Base-by-base conservation (phyloP, 2,797 vertebrate genomes). In the Malurus splendens region DNA sequence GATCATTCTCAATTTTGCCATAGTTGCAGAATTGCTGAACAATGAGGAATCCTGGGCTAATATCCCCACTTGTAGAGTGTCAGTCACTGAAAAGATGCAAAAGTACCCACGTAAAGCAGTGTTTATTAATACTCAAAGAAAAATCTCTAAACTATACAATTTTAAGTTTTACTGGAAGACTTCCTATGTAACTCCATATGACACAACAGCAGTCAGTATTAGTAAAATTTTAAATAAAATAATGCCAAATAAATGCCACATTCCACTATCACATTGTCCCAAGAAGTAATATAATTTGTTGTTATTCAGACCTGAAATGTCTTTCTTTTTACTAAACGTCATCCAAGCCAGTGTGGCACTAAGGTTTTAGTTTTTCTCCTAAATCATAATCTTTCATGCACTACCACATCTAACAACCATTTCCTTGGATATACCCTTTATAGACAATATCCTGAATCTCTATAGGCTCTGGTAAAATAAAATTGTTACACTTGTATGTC, bases 21-120 rank as follows among this genome's bases (percentile, higher is more conserved):
- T 38, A 12, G 27, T 54, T 1, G 1, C 17, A 44, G 25, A 15
- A 36, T 19, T 0, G 0, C 19, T 20, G 36, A 9, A 18, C 0
- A 0, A 14, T 0, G 2, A 24, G 12, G 7, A 30, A 52, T 19
- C 7, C 25, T 42, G 38, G 9, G 25, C 38, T 16, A 6, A 33
- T 23, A 33, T 12, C 6, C 12, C 25, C 39, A 24, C 39, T 76
- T 36, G 4, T 28, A 1, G 7, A 22, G 9, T 7, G 25, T 42
- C 59, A 24, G 9, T 6, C 10, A 17, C 18, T 50, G 16, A 50
- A 28, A 50, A 50, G 2, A 52, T 52, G 20, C 19, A 62, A 18
- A 14, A 72, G 42, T 55, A 45, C 17, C 2, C 56, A 18, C 42
- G 32, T 20, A 68, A 74, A 75, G 1, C 3, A 56, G 4, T 38